phyloP scores from a whole-genome alignment of 2,888 invertebrate species.

The Pseudococcus jackbeardsleyi region DNA sequence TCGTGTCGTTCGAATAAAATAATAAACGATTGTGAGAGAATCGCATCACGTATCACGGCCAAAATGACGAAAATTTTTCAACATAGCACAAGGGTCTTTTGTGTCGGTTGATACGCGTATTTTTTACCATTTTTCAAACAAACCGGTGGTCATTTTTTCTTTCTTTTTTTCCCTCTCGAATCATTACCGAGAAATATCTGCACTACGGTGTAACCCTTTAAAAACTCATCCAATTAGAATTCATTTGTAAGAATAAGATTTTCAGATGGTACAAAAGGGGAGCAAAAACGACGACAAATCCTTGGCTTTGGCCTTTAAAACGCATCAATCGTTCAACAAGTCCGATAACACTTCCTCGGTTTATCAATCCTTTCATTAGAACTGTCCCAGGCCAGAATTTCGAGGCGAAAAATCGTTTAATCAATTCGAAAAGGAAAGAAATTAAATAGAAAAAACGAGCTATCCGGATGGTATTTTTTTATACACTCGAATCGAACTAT shows the following conservation, averaged over 20 bases:
- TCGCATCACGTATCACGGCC: not conserved
- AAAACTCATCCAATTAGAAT: not conserved
- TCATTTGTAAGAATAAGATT: not conserved
- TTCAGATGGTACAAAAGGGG: not conserved
- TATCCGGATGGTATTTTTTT: not conserved
- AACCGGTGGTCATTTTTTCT: too few species aligned
- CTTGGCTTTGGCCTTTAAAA: not conserved
- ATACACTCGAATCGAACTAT: not conserved
- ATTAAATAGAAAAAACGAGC: constrained; percentile 28
- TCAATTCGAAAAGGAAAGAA: not conserved
- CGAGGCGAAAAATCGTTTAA: not conserved
- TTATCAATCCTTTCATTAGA: not conserved
- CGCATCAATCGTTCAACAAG: constrained; percentile 7
- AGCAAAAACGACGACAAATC: not conserved
- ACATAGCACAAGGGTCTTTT: not conserved
- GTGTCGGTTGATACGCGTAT: too few species aligned
- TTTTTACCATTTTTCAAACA: too few species aligned
- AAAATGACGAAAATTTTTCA: not conserved
- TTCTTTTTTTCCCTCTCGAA: too few species aligned
- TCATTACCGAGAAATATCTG: too few species aligned
- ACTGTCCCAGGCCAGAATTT: not conserved
- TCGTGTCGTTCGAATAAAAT: not conserved
- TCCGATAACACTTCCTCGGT: not conserved
- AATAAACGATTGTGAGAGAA: not conserved
- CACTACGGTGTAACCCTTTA: too few species aligned